Base-by-base conservation (phyloP, 2,888 invertebrate species). In the Acronicta leporina region DNA sequence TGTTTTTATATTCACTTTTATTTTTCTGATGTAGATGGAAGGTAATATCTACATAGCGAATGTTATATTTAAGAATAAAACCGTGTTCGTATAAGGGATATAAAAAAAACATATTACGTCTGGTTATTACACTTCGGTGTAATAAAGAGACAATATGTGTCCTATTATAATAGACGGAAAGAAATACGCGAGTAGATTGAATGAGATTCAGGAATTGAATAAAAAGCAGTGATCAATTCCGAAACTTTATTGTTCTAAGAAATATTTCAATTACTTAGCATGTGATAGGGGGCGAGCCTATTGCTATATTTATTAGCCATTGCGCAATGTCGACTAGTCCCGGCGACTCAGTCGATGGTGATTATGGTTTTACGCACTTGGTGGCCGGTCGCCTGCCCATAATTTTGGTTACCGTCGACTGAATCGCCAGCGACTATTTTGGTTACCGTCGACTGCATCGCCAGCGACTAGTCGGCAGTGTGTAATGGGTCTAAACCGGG, bases 21-120 rank as follows among this genome's bases (percentile, higher is more conserved):
- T 77, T 74, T 58, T 64, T 49, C 42, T 59, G 53, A 64, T 73
- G 65, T 62, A 74, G 43, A 79, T 79, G 66, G 57, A 77, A 71
- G 63, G 74, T 77, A 70, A 75, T 64, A 68, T 76, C 53, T 64
- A 63, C 67, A 63, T 63, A 53, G 69, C 49, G 46, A 71, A 74
- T 73, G 66, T 63, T 54, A 56, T 61, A 51, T 78, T 80, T 78
- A 78, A 75, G 73, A 68, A 78, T 68, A 68, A 60, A 80, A 79
- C 62, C 71, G 51, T 80, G 81, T 79, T 66, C 46, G 59, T 68
- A 61, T 73, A 64, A 41, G 62, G 69, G 62, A 66, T 73, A 78
- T 80, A 75, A 75, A 80, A 78, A 75, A 69, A 73, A n/a, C n/a
- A n/a, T 75, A 78, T 73, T 67, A 69, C 76, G 56, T 42, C 61